phyloP scores from a whole-genome alignment of 1,140 invertebrate species.

The Heterodera schachtii region DNA sequence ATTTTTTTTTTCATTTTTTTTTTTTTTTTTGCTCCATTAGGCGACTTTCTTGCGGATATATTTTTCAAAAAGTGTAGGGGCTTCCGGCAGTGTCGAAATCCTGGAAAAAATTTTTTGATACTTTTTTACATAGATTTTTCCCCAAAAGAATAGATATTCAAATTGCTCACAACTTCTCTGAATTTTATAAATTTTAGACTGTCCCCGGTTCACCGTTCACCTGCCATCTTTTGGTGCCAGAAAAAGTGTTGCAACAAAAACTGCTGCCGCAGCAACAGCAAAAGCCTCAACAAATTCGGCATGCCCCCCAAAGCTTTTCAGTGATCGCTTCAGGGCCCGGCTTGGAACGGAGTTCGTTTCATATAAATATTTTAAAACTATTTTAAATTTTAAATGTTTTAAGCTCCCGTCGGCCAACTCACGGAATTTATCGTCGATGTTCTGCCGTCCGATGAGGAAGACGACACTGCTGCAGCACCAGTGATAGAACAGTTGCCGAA shows the following conservation, averaged over 20 bases:
- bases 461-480: not conserved
- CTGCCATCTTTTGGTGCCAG: constrained; percentile 48
- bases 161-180: too few species aligned
- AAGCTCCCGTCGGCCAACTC: constrained; percentile 27
- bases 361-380: not conserved
- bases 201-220: constrained; percentile 75
- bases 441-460: constrained; percentile 3
- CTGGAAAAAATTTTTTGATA: too few species aligned
- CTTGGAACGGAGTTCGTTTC: constrained; percentile 88
- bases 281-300: constrained; percentile 19
- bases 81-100: too few species aligned
- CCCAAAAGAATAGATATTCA: too few species aligned
- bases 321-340: constrained; percentile 78
- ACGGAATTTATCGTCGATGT: constrained; percentile 28
- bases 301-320: constrained; percentile 66
- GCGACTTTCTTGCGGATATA: not conserved
- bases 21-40: too few species aligned
- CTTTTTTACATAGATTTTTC: too few species aligned
- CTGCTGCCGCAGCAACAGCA: constrained; percentile 15
- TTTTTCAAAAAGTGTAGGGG: not conserved
- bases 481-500: constrained; percentile 19
- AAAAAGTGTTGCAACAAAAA: constrained; percentile 11
- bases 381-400: too few species aligned
- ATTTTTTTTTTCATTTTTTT: too few species aligned
- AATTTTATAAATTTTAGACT: constrained; percentile 67